Conservation (phyloP, 1,140 invertebrate species). For the Parapsyche elsis region DNA sequence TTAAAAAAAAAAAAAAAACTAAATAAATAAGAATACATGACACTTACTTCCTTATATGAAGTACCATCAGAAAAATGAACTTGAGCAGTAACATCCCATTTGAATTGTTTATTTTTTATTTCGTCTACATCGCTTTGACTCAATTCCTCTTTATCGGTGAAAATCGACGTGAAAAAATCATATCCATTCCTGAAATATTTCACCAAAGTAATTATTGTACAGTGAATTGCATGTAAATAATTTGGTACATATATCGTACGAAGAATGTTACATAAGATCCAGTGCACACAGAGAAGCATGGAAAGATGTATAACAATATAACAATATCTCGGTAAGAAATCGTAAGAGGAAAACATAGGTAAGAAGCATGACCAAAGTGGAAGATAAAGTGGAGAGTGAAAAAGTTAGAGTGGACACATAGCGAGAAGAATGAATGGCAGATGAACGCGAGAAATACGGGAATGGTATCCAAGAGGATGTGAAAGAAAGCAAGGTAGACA, state of each 20-base stretch:
- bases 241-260: not conserved
- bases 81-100: slow-evolving; percentile 63
- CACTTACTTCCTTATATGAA: slow-evolving; percentile 64
- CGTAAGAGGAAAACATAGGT: too few species aligned
- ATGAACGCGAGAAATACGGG: too few species aligned
- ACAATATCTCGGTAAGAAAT: too few species aligned
- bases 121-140: slow-evolving; percentile 65
- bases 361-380: too few species aligned
- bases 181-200: slow-evolving; percentile 60
- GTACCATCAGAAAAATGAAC: slow-evolving; percentile 66
- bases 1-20: not conserved
- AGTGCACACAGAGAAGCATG: too few species aligned
- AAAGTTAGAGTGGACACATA: too few species aligned
- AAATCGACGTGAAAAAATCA: slow-evolving; percentile 58
- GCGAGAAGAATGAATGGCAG: too few species aligned
- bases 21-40: not conserved
- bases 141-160: slow-evolving; percentile 62
- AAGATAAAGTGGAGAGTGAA: too few species aligned
- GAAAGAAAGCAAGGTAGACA: too few species aligned
- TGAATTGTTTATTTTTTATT: slow-evolving; percentile 58
- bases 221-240: not conserved
- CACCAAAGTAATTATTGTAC: slow-evolving; percentile 7
- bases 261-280: too few species aligned
- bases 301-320: too few species aligned
- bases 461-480: too few species aligned